phyloP scores from a whole-genome alignment of 2,888 invertebrate species.

The Trichogramma evanescens region DNA sequence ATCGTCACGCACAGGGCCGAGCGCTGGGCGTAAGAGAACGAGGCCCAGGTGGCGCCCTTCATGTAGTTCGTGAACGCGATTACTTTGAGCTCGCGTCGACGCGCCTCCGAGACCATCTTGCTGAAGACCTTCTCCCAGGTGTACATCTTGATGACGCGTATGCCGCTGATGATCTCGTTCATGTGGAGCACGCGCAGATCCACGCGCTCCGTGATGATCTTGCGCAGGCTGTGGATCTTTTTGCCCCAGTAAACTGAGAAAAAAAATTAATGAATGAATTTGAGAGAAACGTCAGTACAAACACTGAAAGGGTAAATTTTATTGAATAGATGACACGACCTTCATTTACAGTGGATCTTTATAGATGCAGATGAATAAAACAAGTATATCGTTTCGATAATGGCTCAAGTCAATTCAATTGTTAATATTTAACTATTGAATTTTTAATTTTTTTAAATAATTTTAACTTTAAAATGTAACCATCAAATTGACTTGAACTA shows the following conservation, averaged over 20 bases:
- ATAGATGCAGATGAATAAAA: too few relatives aligned
- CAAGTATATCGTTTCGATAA: too few relatives aligned
- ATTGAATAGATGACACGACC: neutral
- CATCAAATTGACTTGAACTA: too few relatives aligned
- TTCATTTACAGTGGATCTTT: too few relatives aligned
- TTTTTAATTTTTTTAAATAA: too few relatives aligned
- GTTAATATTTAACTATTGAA: too few relatives aligned
- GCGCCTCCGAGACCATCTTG: constrained; percentile 57
- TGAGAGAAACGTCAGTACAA: too few relatives aligned
- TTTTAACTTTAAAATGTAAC: too few relatives aligned
- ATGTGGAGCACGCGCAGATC: constrained; percentile 74
- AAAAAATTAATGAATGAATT: neutral
- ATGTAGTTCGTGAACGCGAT: constrained; percentile 61
- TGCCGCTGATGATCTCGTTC: constrained; percentile 73
- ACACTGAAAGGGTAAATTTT: neutral
- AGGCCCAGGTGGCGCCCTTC: constrained; percentile 58
- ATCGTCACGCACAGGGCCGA: constrained; percentile 77
- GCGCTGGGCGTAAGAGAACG: constrained; percentile 74
- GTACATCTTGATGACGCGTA: constrained; percentile 81
- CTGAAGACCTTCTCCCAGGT: constrained; percentile 78
- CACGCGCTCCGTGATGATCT: constrained; percentile 50
- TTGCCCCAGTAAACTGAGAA: constrained; percentile 49
- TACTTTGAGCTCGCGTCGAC: constrained; percentile 65
- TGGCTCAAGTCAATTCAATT: too few relatives aligned
- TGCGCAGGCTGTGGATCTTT: constrained; percentile 46